phyloP scores from a whole-genome alignment of 2,797 vertebrate genomes.

The Aeoliscus strigatus region DNA sequence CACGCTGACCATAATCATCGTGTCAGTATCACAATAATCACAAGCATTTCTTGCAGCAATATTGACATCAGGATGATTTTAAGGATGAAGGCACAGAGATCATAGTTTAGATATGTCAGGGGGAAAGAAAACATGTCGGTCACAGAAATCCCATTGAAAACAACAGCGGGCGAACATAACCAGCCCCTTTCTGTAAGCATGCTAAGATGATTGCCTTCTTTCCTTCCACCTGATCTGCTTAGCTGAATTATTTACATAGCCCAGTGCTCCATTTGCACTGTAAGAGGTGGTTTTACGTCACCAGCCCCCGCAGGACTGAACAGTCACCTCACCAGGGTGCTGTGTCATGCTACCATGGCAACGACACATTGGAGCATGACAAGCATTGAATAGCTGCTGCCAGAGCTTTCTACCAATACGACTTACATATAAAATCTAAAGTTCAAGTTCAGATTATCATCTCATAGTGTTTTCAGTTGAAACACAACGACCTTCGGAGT shows the following conservation, averaged over 20 bases:
- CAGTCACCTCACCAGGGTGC: constrained; percentile 45
- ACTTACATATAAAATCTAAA: background rate
- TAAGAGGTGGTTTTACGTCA: constrained; percentile 53
- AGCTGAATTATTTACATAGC: constrained; percentile 66
- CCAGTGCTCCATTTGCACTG: constrained; percentile 54
- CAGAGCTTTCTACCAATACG: constrained; percentile 11
- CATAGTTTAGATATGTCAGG: background rate
- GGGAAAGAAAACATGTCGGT: constrained; percentile 15
- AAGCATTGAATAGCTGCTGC: constrained; percentile 14
- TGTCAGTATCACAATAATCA: too few relatives aligned
- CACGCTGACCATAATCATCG: too few relatives aligned
- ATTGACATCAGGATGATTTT: background rate
- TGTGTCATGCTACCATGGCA: constrained; percentile 61
- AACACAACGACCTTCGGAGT: background rate
- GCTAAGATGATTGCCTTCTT: constrained; percentile 20
- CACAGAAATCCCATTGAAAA: constrained; percentile 22
- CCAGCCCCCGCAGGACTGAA: constrained; percentile 29
- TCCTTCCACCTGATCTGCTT: constrained; percentile 52
- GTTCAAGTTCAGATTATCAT: constrained; percentile 1
- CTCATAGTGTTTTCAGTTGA: background rate
- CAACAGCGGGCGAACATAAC: constrained; percentile 7
- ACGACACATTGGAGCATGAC: constrained; percentile 43
- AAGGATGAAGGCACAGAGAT: background rate
- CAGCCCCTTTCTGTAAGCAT: constrained; percentile 17
- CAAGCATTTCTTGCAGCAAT: too few relatives aligned